Evolutionary conservation across 2,888 invertebrate genomes (phyloP), one percentile per base, ranked within the genome.

Genomic region (Ecdyonurus torrentis): DNA sequence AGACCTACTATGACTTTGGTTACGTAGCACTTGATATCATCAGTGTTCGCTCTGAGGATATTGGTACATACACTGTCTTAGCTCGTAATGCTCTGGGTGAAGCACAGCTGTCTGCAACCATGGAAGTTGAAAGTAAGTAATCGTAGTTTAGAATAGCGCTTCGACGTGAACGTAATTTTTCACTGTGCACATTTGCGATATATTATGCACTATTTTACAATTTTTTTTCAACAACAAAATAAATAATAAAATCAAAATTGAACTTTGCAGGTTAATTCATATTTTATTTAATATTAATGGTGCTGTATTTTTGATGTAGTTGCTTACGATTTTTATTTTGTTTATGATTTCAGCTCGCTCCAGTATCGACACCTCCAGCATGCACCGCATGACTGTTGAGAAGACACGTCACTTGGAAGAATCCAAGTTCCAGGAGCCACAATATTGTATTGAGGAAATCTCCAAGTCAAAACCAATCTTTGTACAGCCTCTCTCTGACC

Each of bases 381-480:
- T 93, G 83, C 93, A 95, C 70, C 87, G 86, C 68, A 87, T 85
- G 37, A 81, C 90, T 23, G 87, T 86, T 69, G 91, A 92, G 72
- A 92, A 93, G 74, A 93, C 94, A 15, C 84, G 87, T 72, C 86
- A 86, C 64, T 78, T 95, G 68, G 95, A 95, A 75, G 87, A 86
- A 70, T 84, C 86, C 1, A 88, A 87, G 73, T 90, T 91, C 72
- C 83, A 89, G 37, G 91, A 92, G 71, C 91, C 91, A 0, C 88
- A 87, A 71, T 92, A 92, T 70, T 84, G 90, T 68, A 91, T 92
- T 70, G 92, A 92, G 75, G 93, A 93, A 77, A 89, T 91, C 66
- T 91, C 91, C 1, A 92, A 92, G 76, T 91, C 91, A 0, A 94
- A 94, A 74, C 95, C 95, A n/a, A 86, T 92, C 63, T 96, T 96